phyloP scores from a whole-genome alignment of 1,140 invertebrate genomes.

The Neodiprion fabricii region DNA sequence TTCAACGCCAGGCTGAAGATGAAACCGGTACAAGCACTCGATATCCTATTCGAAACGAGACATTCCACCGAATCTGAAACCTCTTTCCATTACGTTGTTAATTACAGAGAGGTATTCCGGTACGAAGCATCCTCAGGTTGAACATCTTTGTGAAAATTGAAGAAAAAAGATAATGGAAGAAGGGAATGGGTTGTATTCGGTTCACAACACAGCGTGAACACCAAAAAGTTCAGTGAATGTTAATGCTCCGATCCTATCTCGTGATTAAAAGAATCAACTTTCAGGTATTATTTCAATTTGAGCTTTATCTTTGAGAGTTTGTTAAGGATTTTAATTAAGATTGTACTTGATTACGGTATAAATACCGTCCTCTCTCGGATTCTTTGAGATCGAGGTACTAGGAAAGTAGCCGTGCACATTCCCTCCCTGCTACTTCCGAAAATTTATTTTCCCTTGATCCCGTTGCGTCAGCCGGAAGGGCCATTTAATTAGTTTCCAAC shows the following conservation, averaged over 20 bases:
- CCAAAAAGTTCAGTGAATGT: background rate
- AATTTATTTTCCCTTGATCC: conserved; percentile 1
- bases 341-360: background rate
- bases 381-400: background rate
- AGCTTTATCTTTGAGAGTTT: background rate
- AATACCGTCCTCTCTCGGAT: background rate
- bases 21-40: no score
- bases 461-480: background rate
- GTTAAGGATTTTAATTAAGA: conserved; percentile 3
- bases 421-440: background rate
- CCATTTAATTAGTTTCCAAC: background rate
- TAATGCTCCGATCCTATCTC: background rate
- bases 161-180: no score
- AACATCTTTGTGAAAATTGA: no score
- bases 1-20: no score
- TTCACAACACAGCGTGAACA: no score
- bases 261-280: conserved; percentile 3
- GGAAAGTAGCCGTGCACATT: background rate
- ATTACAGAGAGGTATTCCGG: no score
- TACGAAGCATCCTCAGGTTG: no score
- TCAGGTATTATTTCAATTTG: background rate
- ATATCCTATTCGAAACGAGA: no score
- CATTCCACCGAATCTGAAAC: no score
- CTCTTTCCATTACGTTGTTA: no score
- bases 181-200: no score